Evolutionary conservation across 2,113 vertebrate species (phyloP).

Genomic region (Glaucidium brasilianum): DNA sequence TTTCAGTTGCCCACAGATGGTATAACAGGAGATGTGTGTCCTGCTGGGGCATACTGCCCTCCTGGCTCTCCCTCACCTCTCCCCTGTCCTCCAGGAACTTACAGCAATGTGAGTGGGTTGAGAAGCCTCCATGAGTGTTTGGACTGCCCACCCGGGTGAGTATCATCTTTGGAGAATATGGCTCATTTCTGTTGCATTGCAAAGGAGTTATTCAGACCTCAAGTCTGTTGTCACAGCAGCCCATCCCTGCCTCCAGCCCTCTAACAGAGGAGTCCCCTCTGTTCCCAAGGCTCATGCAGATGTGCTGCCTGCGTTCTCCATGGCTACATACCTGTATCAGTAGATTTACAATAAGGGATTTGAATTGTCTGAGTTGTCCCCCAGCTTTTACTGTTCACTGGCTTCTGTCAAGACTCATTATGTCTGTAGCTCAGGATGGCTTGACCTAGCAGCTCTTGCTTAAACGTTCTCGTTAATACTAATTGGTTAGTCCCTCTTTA

Average conservation of each 20-base stretch:
- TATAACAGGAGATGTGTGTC: constrained; percentile 79
- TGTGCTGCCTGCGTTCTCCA: rapidly evolving
- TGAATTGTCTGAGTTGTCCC: not conserved
- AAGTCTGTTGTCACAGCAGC: not conserved
- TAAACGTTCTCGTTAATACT: not conserved
- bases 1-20: constrained; percentile 79
- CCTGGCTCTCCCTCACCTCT: constrained; percentile 70
- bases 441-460: not conserved
- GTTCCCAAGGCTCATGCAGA: not conserved
- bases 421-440: not conserved
- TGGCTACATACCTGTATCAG: not conserved
- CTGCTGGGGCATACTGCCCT: constrained; percentile 83
- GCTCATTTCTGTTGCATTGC: not conserved
- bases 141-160: constrained; percentile 83
- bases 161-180: not conserved
- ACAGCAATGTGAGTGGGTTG: constrained; percentile 79
- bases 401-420: not conserved
- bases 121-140: constrained; percentile 72
- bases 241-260: not conserved
- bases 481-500: not conserved
- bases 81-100: constrained; percentile 84
- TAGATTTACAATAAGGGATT: not conserved
- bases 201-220: not conserved
- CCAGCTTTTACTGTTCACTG: not conserved
- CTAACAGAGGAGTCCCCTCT: not conserved